Conservation (phyloP, 1,140 invertebrate genomes). For the Pantala flavescens region DNA sequence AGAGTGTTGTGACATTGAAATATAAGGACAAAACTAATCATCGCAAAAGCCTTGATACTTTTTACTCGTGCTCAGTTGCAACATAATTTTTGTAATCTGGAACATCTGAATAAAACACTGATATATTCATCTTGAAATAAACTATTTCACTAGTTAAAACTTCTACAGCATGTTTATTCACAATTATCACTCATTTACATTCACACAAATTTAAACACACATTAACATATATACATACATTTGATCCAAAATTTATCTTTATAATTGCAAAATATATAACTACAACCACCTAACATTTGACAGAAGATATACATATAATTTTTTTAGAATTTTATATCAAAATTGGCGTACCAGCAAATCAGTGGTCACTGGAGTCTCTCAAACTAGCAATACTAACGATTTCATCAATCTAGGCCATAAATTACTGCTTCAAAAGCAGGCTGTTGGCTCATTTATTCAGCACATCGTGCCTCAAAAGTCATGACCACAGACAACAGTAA, state of each 20-base stretch:
- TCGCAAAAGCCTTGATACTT: neutral
- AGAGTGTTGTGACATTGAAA: neutral
- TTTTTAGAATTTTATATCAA: neutral
- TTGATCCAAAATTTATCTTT: neutral
- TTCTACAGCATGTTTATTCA: neutral
- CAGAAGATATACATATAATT: no score
- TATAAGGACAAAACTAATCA: neutral
- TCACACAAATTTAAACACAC: neutral
- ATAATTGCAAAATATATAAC: no score
- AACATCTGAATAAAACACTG: no score
- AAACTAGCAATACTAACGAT: neutral
- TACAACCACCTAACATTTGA: no score
- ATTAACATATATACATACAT: neutral
- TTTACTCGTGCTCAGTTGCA: neutral
- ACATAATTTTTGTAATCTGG: no score
- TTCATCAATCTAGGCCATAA: neutral
- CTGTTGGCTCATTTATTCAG: no score
- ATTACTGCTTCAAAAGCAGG: neutral
- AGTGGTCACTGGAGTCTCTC: neutral
- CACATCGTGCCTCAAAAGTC: no score
- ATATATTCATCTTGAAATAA: no score
- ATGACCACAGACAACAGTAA: no score
- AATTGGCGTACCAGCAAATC: neutral
- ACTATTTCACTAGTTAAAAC: neutral
- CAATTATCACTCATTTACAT: neutral